Base-by-base conservation (phyloP, 2,888 invertebrate species). In the Dione vanillae region DNA sequence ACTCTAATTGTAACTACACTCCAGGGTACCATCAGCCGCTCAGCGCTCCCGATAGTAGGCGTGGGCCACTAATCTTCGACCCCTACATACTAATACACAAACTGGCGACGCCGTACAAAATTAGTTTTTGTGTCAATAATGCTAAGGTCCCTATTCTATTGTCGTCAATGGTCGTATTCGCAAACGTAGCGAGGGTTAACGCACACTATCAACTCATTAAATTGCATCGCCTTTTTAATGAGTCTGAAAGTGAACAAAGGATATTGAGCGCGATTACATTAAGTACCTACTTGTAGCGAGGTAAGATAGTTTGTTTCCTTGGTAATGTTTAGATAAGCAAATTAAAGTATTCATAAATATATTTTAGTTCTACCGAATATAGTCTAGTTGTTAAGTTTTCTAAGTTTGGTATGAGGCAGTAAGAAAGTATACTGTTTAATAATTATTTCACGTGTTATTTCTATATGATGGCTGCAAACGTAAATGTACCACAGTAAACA, bases 221-320 rank as follows among this genome's bases (percentile, higher is more conserved):
- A 93, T 93, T 93, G 93, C 93, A 93, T 93, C 92, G 92, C 91
- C 89, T 92, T 93, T 93, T 93, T 93, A 93, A 93, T 93, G 93
- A 93, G 92, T 92, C 93, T 92, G 93, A 92, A 92, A 92, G 91
- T 92, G 91, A 93, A 93, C 92, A 93, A 93, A 93, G 92, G 92
- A 91, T 93, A 92, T 92, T 86, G 91, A 86, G 84, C 87, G 83
- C 92, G 92, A 92, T 92, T 92, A 92, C 92, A 92, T 91, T 92
- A 91, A 92, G 92, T 86, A 88, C 86, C 85, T 87, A 88, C 87
- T 90, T 89, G 88, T 87, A 85, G 85, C 72, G 76, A 77, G 85
- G 88, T 86, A 84, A 86, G 87, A 87, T 87, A 84, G 87, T 89
- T 83, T 84, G 86, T 87, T 85, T 66, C 72, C 74, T 83, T 80